Evolutionary conservation across 2,113 vertebrate genomes (phyloP).

Genomic region (Pelvicachromis taeniatus): DNA sequence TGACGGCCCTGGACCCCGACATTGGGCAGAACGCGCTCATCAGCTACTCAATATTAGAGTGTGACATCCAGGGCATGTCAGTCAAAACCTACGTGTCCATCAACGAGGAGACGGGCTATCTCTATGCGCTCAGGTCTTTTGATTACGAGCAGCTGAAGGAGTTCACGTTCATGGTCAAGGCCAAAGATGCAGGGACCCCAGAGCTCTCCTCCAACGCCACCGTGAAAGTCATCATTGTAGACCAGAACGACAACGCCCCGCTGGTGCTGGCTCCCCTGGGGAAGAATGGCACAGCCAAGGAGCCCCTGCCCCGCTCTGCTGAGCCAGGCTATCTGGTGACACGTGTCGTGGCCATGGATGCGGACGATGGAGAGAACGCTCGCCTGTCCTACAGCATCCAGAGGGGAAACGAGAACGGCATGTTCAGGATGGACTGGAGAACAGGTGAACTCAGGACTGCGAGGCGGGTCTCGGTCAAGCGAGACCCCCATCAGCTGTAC

Average conservation of each 20-base stretch:
- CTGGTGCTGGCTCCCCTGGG: slow-evolving; percentile 85
- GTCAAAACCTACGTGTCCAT: slow-evolving; percentile 98
- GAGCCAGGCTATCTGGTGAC: slow-evolving; percentile 93
- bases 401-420: slow-evolving; percentile 88
- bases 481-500: slow-evolving; percentile 86
- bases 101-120: slow-evolving; percentile 94
- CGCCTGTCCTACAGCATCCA: slow-evolving; percentile 92
- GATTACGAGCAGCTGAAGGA: slow-evolving; percentile 97
- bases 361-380: slow-evolving; percentile 92
- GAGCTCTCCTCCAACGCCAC: slow-evolving; percentile 87
- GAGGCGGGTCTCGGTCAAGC: slow-evolving; percentile 81
- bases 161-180: slow-evolving; percentile 91
- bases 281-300: slow-evolving; percentile 87
- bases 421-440: slow-evolving; percentile 96
- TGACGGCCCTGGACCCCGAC: slow-evolving; percentile 89
- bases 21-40: slow-evolving; percentile 87
- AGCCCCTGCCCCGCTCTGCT: slow-evolving; percentile 86
- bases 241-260: slow-evolving; percentile 95
- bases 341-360: slow-evolving; percentile 89
- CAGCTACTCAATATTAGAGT: slow-evolving; percentile 90
- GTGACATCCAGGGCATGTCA: slow-evolving; percentile 96
- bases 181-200: slow-evolving; percentile 80
- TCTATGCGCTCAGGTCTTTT: slow-evolving; percentile 93
- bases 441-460: slow-evolving; percentile 91
- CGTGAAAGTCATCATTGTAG: slow-evolving; percentile 87